A percentile compares a stretch with the other conserved stretches of the same genome.
Evolutionary conservation across 92 coral and sea anemone species (phyloP).

Genomic region (Palythoa grandiflora): DNA sequence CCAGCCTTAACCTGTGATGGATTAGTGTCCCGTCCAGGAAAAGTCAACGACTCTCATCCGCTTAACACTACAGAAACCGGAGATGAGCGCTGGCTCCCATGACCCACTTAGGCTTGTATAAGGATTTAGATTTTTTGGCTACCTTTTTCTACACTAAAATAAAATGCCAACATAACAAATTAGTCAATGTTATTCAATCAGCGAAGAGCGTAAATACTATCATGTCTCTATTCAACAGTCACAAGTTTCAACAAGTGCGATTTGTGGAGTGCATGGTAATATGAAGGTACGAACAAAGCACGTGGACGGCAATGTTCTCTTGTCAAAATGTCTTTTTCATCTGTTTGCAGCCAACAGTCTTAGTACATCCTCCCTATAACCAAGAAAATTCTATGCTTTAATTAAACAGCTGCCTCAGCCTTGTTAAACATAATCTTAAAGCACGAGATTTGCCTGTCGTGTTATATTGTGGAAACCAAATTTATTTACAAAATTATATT

Average conservation of each 20-base stretch:
- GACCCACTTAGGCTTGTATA: too few relatives aligned
- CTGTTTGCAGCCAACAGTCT: constrained; percentile 41
- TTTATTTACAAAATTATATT: too few relatives aligned
- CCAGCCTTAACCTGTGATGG: too few relatives aligned
- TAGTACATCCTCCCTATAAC: constrained; percentile 42
- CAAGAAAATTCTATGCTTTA: constrained; percentile 34
- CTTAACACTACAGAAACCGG: too few relatives aligned
- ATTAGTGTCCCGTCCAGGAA: too few relatives aligned
- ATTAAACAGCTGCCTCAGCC: background rate
- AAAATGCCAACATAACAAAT: too few relatives aligned
- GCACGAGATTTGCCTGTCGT: background rate
- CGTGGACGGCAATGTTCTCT: constrained; percentile 9
- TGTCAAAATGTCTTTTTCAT: constrained; percentile 33
- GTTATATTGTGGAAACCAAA: too few relatives aligned
- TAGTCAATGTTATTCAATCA: background rate
- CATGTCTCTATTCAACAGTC: constrained; percentile 8
- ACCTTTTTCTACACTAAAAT: too few relatives aligned
- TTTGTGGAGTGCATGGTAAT: background rate
- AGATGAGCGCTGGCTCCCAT: too few relatives aligned
- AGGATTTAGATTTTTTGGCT: too few relatives aligned
- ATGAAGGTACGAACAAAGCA: constrained; percentile 5
- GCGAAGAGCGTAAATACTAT: background rate
- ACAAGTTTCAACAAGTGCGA: background rate
- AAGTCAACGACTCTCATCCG: too few relatives aligned
- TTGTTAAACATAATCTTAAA: background rate